phyloP scores from a whole-genome alignment of 2,113 vertebrate genomes.

The Telmatochromis brichardi region DNA sequence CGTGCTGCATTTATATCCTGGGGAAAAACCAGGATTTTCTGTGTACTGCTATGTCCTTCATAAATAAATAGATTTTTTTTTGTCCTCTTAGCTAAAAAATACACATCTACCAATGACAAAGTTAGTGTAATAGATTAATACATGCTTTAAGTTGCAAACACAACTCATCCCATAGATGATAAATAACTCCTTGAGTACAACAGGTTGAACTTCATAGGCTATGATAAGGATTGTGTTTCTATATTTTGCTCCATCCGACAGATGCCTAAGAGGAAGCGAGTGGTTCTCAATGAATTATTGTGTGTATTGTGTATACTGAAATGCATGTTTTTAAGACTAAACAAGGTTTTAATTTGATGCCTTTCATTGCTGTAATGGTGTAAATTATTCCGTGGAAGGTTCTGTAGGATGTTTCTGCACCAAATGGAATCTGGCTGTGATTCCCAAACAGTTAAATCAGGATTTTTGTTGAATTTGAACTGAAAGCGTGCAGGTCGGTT shows the following conservation, averaged over 20 bases:
- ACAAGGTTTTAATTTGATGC: neutral
- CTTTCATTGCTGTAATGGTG: neutral
- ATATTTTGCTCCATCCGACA: neutral
- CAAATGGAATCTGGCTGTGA: neutral
- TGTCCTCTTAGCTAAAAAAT: neutral
- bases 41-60: neutral
- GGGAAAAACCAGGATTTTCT: fast-evolving
- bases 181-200: neutral
- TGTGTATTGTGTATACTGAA: neutral
- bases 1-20: neutral
- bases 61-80: neutral
- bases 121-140: neutral
- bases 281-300: neutral
- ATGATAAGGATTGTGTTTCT: neutral
- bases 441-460: neutral
- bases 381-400: neutral
- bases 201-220: neutral
- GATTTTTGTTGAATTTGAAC: neutral
- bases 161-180: neutral
- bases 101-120: neutral
- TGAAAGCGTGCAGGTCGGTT: neutral
- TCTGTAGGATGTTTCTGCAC: neutral
- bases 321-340: neutral
- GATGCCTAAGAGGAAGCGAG: neutral
- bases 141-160: neutral